A percentile compares a stretch with the other conserved stretches of the same genome.
Conservation (phyloP, 2,888 invertebrate species). For the Xanthia togata region DNA sequence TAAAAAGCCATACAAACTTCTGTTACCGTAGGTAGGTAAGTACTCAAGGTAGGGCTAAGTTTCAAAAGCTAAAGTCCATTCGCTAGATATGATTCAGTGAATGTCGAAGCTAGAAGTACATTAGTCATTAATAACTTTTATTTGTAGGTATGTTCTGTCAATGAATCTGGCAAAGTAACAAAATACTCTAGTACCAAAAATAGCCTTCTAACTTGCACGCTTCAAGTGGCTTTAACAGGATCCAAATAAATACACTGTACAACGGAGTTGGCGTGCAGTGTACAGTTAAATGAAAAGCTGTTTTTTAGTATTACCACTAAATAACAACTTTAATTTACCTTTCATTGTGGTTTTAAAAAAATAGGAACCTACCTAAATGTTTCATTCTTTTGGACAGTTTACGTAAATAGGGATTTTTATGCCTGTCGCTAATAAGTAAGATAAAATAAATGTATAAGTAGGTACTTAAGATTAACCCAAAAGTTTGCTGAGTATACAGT, state of each 20-base stretch:
- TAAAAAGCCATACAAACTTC: not conserved
- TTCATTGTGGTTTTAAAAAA: not conserved
- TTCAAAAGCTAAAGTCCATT: conserved; percentile 28
- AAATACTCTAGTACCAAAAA: not conserved
- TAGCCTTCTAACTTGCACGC: too few relatives aligned
- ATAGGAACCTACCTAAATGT: not conserved
- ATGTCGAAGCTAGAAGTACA: conserved; percentile 16
- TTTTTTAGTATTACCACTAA: not conserved
- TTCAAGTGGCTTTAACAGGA: too few relatives aligned
- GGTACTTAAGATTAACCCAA: conserved; percentile 8
- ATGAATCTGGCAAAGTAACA: not conserved
- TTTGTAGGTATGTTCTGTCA: not conserved
- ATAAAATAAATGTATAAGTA: conserved; percentile 1
- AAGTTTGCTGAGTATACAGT: conserved; percentile 26
- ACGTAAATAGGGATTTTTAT: conserved; percentile 1
- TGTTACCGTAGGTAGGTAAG: too few relatives aligned
- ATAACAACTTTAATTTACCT: not conserved
- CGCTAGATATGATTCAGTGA: conserved; percentile 32
- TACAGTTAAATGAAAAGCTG: not conserved
- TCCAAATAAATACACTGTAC: not conserved
- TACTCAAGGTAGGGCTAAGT: not conserved
- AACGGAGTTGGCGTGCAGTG: not conserved
- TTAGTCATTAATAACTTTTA: conserved; percentile 27
- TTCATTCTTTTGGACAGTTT: not conserved
- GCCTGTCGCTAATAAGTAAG: not conserved